phyloP scores from a whole-genome alignment of 2,888 invertebrate species.

The Boloria euphrosyne region DNA sequence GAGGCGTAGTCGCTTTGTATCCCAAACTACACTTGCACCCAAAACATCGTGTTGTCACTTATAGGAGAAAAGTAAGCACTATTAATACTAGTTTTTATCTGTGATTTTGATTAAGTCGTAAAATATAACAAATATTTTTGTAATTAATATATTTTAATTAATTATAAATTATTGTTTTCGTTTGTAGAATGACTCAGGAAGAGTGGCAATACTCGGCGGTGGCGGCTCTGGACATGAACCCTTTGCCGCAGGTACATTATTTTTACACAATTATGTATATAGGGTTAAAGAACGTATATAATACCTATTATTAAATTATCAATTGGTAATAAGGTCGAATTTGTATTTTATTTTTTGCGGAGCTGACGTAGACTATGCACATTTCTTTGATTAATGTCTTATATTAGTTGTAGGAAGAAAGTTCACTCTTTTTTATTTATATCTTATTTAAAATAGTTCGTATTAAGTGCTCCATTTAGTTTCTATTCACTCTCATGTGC shows the following conservation, averaged over 20 bases:
- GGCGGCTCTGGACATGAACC: slow-evolving; percentile 95
- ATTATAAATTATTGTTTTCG: background rate
- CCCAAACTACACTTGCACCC: slow-evolving; percentile 75
- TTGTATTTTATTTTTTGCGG: too few species aligned
- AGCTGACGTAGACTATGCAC: too few species aligned
- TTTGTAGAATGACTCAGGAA: slow-evolving; percentile 59
- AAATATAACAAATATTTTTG: too few species aligned
- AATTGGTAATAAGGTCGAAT: too few species aligned
- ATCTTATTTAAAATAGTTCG: too few species aligned
- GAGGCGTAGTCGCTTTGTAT: slow-evolving; percentile 79
- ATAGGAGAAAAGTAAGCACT: slow-evolving; percentile 62
- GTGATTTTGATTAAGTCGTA: too few species aligned
- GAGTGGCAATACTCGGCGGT: slow-evolving; percentile 85
- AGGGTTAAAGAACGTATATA: too few species aligned
- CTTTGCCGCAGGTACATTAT: slow-evolving; percentile 69
- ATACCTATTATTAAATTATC: background rate
- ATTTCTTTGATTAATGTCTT: background rate
- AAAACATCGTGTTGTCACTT: slow-evolving; percentile 77
- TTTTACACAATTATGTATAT: too few species aligned
- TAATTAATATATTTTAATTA: background rate
- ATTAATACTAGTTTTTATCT: background rate
- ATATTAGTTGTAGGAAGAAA: background rate
- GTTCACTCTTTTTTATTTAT: too few species aligned
- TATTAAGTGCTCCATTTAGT: too few species aligned
- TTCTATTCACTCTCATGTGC: background rate